A percentile compares a stretch with the other conserved stretches of the same genome.
These are phyloP conservation scores for Gonioctena quinquepunctata DNA, from an alignment of 1,140 invertebrate species.

Conservation along the genomic window DNA sequence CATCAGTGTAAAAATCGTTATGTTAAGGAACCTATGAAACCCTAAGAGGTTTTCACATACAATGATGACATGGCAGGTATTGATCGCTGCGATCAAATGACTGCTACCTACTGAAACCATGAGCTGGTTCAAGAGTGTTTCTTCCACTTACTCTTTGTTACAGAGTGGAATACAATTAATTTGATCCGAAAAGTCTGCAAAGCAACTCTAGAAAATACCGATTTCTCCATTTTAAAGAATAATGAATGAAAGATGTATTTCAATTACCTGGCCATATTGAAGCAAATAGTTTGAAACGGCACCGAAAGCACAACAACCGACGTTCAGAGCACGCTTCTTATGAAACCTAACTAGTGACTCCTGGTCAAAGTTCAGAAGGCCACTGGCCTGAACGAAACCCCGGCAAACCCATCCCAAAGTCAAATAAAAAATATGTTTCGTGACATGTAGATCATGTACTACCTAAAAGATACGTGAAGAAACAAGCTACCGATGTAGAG, in stretches of 20 bases:
- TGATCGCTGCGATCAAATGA: constrained; percentile 8
- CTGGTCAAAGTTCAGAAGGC: not conserved
- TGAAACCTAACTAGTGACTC: not conserved
- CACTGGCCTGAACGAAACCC: not conserved
- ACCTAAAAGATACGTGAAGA: not conserved
- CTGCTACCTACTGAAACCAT: not conserved
- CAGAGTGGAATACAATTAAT: not conserved
- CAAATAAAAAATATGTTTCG: not conserved
- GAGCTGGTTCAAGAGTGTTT: not conserved
- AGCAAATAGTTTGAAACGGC: not conserved
- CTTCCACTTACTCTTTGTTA: not conserved
- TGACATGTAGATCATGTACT: not conserved
- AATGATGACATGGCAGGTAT: constrained; percentile 33
- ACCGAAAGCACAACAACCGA: too few species aligned
- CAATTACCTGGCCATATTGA: not conserved
- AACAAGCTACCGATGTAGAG: not conserved
- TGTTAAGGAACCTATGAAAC: constrained; percentile 33
- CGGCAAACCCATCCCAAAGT: not conserved
- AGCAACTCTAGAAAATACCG: not conserved
- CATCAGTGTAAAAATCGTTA: constrained; percentile 23
- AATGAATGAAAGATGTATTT: not conserved
- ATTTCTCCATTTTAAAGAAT: not conserved
- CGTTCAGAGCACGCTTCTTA: too few species aligned
- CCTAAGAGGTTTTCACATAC: constrained; percentile 31
- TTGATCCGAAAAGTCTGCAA: not conserved